Evolutionary conservation across 2,113 vertebrate species (phyloP).

Genomic region (Erpornis zantholeuca): DNA sequence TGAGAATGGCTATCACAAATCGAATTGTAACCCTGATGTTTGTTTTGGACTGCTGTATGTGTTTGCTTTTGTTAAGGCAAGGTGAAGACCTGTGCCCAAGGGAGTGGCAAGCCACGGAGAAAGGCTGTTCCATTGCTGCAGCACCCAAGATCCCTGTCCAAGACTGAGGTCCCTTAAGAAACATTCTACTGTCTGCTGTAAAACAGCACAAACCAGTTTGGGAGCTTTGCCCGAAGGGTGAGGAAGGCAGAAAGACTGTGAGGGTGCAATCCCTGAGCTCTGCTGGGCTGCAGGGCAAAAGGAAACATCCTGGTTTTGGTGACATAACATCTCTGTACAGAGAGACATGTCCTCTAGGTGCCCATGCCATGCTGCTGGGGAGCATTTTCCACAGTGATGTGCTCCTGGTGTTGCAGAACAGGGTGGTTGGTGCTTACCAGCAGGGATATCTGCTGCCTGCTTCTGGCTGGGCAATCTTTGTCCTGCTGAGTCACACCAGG

Average conservation of each 20-base stretch:
- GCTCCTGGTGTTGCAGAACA: not conserved
- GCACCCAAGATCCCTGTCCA: not conserved
- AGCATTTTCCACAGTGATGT: accelerated
- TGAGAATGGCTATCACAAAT: not conserved
- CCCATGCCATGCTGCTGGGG: accelerated
- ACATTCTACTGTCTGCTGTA: not conserved
- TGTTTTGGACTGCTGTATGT: not conserved
- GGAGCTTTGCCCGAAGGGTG: not conserved
- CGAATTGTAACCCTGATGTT: not conserved
- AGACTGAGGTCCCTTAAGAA: not conserved
- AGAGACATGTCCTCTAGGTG: accelerated
- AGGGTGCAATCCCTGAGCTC: not conserved
- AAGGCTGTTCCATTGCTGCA: not conserved
- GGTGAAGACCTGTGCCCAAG: not conserved
- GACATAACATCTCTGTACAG: accelerated
- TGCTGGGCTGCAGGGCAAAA: not conserved
- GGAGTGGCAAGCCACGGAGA: not conserved
- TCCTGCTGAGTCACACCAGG: not conserved
- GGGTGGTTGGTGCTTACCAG: not conserved
- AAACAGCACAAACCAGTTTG: not conserved
- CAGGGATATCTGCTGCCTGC: not conserved
- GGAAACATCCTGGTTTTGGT: not conserved
- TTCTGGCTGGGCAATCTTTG: not conserved
- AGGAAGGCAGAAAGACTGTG: not conserved
- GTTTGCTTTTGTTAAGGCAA: not conserved